Evolutionary conservation across 2,113 vertebrate genomes (phyloP).

Genomic region (Lates calcarifer): DNA sequence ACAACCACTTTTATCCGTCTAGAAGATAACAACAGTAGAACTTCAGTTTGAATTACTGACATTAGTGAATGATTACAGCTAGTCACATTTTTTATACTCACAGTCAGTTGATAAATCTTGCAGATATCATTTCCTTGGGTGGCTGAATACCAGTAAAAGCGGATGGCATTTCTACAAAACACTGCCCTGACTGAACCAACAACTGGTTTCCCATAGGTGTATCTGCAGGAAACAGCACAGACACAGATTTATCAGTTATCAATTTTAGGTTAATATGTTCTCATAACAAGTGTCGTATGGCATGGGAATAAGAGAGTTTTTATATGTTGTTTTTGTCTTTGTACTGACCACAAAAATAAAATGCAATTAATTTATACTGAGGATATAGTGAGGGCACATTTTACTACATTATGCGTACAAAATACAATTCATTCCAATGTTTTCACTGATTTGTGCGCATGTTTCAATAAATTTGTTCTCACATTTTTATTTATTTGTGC

Average conservation of each 20-base stretch:
- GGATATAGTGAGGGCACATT: too few relatives aligned
- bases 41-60: not conserved
- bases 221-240: slow-evolving; percentile 64
- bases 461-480: too few relatives aligned
- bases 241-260: not conserved
- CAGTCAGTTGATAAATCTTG: slow-evolving; percentile 64
- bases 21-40: not conserved
- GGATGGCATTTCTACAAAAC: slow-evolving; percentile 52
- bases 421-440: too few relatives aligned
- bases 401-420: too few relatives aligned
- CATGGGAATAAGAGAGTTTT: too few relatives aligned
- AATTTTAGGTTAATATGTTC: not conserved
- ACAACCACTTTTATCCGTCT: slow-evolving; percentile 83
- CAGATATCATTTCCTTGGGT: slow-evolving; percentile 29
- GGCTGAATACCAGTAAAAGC: not conserved
- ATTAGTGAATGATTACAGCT: not conserved
- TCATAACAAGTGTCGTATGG: not conserved
- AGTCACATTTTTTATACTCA: slow-evolving; percentile 50
- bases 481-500: too few relatives aligned
- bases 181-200: slow-evolving; percentile 66
- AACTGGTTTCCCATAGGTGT: slow-evolving; percentile 86
- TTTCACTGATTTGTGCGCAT: too few relatives aligned
- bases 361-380: too few relatives aligned
- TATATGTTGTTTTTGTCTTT: too few relatives aligned
- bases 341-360: too few relatives aligned